phyloP scores from a whole-genome alignment of 2,113 vertebrate species.

The Chionodraco myersi region DNA sequence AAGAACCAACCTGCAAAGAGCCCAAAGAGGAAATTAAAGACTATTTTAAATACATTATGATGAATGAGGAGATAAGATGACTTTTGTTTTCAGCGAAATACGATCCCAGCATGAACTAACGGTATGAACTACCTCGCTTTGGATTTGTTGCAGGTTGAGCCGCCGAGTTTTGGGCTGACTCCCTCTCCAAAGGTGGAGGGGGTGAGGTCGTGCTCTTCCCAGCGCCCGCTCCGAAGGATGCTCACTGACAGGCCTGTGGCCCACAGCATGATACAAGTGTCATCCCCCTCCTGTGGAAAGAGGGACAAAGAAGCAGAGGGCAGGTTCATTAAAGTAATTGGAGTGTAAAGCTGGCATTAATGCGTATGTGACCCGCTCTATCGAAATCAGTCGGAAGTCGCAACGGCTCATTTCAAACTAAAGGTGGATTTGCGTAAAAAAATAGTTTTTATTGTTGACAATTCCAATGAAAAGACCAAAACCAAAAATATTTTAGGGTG shows the following conservation, averaged over 20 bases:
- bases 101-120: background rate
- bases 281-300: conserved; percentile 51
- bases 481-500: background rate
- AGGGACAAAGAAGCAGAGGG: no score
- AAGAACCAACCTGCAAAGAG: conserved; percentile 78
- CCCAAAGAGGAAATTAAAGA: background rate
- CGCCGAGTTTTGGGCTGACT: conserved; percentile 66
- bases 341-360: no score
- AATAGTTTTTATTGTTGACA: no score
- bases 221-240: conserved; percentile 69
- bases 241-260: conserved; percentile 84
- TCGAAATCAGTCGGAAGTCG: no score
- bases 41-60: background rate
- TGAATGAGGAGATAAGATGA: background rate
- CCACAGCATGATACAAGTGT: conserved; percentile 88
- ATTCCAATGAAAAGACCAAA: background rate
- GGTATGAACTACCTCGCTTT: conserved; percentile 70
- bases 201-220: conserved; percentile 83
- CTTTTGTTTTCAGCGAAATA: background rate
- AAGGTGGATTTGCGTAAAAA: no score
- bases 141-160: conserved; percentile 80
- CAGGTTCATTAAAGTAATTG: background rate
- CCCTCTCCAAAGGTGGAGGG: conserved; percentile 82
- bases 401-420: no score
- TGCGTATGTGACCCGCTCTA: no score